These are phyloP conservation scores for Altica lythri DNA, from an alignment of 2,888 invertebrate genomes.

Conservation along the genomic window DNA sequence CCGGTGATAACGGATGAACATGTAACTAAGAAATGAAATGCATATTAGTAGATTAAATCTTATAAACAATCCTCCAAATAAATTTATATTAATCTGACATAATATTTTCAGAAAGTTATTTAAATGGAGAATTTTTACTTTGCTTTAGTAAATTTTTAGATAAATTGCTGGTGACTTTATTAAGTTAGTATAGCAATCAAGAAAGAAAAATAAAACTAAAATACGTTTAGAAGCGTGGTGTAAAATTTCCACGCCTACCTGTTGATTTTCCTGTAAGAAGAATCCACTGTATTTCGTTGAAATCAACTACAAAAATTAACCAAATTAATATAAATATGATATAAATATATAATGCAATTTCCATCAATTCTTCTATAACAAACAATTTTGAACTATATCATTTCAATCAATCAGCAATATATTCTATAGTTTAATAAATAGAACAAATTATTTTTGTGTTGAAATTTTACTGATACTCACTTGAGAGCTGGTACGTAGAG, in stretches of 20 bases:
- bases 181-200: constrained; percentile 10
- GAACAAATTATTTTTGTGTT: too few relatives aligned
- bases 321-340: constrained; percentile 6
- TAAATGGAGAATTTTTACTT: constrained; percentile 3
- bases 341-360: not conserved
- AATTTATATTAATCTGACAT: too few relatives aligned
- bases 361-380: not conserved
- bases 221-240: constrained; percentile 30
- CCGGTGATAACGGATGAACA: constrained; percentile 67
- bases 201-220: constrained; percentile 15
- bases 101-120: too few relatives aligned
- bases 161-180: constrained; percentile 1
- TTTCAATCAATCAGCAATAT: too few relatives aligned
- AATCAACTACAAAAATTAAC: constrained; percentile 42
- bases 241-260: constrained; percentile 44
- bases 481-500: constrained; percentile 88
- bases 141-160: not conserved
- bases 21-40: constrained; percentile 65
- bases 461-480: too few relatives aligned
- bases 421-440: too few relatives aligned
- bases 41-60: constrained; percentile 1
- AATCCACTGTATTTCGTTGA: constrained; percentile 41
- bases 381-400: not conserved
- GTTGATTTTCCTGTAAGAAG: constrained; percentile 41
- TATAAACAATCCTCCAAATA: constrained; percentile 8